A percentile compares a stretch with the other conserved stretches of the same genome.
Conservation (phyloP, 2,113 vertebrate genomes). For the Mionectes macconnelli region DNA sequence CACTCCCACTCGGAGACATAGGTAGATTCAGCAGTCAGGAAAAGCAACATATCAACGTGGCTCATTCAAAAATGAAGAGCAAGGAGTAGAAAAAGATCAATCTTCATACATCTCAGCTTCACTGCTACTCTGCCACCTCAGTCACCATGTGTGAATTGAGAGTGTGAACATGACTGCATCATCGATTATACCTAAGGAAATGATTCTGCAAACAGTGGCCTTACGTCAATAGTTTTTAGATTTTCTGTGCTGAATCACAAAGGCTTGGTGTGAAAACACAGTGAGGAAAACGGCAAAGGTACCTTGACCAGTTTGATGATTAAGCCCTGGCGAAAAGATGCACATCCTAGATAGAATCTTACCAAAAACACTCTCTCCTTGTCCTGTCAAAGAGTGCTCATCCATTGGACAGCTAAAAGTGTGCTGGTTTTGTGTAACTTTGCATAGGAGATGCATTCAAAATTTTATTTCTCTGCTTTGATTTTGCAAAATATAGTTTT, state of each 20-base stretch:
- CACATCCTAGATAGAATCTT: background rate
- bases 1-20: rapidly evolving
- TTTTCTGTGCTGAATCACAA: slow-evolving; percentile 10
- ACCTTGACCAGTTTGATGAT: background rate
- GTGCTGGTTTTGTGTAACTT: background rate
- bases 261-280: background rate
- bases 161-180: background rate
- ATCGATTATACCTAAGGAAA: background rate
- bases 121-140: background rate
- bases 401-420: background rate
- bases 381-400: background rate
- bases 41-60: background rate
- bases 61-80: background rate
- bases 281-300: background rate
- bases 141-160: background rate
- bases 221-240: background rate
- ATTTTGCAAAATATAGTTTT: background rate
- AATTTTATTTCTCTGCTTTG: background rate
- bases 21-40: background rate
- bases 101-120: background rate
- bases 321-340: background rate
- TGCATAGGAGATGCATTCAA: background rate
- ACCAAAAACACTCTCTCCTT: background rate
- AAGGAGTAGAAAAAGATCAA: background rate
- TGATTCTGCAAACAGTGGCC: background rate